Percentiles rank a stretch among this genome's conserved stretches.
Evolutionary conservation across 2,797 vertebrate species (phyloP).

Genomic region (Pyrocephalus nanus): DNA sequence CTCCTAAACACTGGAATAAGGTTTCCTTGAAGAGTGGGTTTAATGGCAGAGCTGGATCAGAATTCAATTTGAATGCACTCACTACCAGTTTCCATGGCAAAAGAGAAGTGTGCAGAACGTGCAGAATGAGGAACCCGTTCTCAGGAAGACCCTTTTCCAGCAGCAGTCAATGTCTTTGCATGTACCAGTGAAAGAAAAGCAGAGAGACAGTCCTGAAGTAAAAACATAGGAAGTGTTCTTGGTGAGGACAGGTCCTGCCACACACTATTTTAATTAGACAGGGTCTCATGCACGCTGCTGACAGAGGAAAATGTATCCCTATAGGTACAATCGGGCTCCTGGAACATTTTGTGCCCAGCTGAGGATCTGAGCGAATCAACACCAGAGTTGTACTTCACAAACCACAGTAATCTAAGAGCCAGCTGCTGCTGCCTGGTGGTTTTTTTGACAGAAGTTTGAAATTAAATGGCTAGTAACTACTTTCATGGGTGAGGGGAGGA

Average conservation of each 20-base stretch:
- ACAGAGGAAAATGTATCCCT: not conserved
- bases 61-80: not conserved
- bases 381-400: not conserved
- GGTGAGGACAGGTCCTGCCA: not conserved
- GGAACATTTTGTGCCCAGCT: not conserved
- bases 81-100: not conserved
- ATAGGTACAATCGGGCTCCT: not conserved
- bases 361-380: not conserved
- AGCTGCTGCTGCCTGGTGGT: rapidly evolving
- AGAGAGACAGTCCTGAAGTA: not conserved
- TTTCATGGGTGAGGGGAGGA: not conserved
- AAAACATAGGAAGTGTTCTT: not conserved
- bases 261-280: not conserved
- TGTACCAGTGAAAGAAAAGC: not conserved
- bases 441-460: not conserved
- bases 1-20: not conserved
- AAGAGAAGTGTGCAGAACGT: not conserved
- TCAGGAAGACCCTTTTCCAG: not conserved
- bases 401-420: not conserved
- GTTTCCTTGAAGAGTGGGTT: not conserved
- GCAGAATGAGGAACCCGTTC: not conserved
- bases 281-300: not conserved
- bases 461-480: not conserved
- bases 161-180: not conserved
- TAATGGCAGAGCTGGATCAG: not conserved